A percentile compares a stretch with the other conserved stretches of the same genome.
Evolutionary conservation across 2,797 vertebrate genomes (phyloP).

Genomic region (Dicrostonyx torquatus): DNA sequence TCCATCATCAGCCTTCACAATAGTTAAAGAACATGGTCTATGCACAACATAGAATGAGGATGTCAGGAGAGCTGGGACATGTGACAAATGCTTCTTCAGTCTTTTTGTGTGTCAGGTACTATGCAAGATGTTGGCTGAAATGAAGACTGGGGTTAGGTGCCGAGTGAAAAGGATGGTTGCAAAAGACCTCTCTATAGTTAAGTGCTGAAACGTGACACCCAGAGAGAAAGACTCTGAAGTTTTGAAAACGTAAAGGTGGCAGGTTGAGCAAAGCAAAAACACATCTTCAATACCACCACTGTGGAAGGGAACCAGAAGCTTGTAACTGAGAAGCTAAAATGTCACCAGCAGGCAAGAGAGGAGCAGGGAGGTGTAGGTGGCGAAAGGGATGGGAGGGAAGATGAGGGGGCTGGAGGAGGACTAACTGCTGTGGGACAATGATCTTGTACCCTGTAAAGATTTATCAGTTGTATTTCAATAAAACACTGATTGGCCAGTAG

Average conservation of each 20-base stretch:
- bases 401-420: no score
- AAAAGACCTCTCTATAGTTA: neutral
- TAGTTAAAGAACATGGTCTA: neutral
- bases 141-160: neutral
- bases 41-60: neutral
- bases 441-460: no score
- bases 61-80: neutral
- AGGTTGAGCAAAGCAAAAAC: neutral
- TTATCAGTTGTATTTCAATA: no score
- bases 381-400: no score
- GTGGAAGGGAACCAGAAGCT: neutral
- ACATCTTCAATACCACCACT: neutral
- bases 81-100: neutral
- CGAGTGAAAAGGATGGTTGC: neutral
- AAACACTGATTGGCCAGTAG: no score
- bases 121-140: neutral
- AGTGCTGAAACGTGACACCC: accelerated
- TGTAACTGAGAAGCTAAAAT: neutral
- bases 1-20: neutral
- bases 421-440: no score
- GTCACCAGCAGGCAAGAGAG: neutral
- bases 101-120: neutral
- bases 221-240: neutral
- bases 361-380: neutral
- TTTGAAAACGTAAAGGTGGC: neutral